Base-by-base conservation (phyloP, 2,888 invertebrate species). In the Hypselothyrea guttata region DNA sequence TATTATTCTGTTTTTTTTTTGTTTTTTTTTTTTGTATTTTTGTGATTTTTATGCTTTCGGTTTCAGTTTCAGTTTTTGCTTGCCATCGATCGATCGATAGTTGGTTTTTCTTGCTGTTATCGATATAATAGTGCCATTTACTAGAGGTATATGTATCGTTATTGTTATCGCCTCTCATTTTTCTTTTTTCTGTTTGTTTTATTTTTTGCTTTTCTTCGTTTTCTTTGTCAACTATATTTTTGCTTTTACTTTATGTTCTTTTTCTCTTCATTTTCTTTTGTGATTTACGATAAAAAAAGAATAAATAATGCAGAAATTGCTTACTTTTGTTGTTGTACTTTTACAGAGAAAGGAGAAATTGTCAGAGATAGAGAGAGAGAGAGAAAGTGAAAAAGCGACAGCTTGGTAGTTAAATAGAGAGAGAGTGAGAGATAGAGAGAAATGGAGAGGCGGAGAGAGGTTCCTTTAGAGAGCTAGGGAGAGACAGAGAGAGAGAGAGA, bases 1-100 rank as follows among this genome's bases (percentile, higher is more conserved):
- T 75, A 78, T 79, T 55, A 67, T 65, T 65, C 71, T 75, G 70
- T 60, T 63, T 71, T 71, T 52, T 57, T 70, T 81, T 79, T 63
- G n/a, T 57, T 47, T 60, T 56, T 68, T 77, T 79, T 68, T 60
- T 54, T 95, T 95, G 93, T 54, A 46, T 28, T 49, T 52, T 54
- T 57, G 41, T 38, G 37, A 94, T 93, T 84, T 83, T 79, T 72
- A 77, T 71, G 30, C 31, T 22, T 51, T 38, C 18, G 34, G 30
- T 33, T 49, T 76, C 75, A 75, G 81, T 75, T 83, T 79, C 74
- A 75, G 82, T 74, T 75, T 84, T 81, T 81, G 84, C 75, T 75
- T 78, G 76, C 78, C 71, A 67, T 72, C 70, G 71, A 81, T 74
- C 45, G 56, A 74, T 81, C 77, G 59, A 57, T 62, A 62, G 40